Conservation (phyloP, 2,113 vertebrate species). For the Anser cygnoides region DNA sequence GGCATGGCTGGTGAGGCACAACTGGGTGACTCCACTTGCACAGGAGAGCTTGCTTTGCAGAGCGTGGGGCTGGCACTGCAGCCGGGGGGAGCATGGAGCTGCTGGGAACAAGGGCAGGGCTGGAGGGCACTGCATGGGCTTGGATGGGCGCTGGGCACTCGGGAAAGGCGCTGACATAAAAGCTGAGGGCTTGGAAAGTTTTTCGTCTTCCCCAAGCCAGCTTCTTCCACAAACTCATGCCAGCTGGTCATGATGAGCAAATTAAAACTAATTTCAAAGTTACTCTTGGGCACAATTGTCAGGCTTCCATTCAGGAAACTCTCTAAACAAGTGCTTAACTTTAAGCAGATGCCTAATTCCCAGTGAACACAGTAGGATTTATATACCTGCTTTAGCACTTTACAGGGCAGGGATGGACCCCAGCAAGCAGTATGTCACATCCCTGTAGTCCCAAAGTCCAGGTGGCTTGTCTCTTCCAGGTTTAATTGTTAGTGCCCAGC, state of each 20-base stretch:
- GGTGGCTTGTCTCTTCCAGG: neutral
- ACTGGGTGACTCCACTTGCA: neutral
- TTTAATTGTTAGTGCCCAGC: neutral
- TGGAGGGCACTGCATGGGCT: neutral
- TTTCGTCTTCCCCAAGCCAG: constrained; percentile 31
- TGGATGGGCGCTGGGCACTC: neutral
- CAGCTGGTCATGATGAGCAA: constrained; percentile 61
- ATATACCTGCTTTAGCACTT: constrained; percentile 37
- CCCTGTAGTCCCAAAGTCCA: neutral
- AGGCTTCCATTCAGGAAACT: constrained; percentile 42
- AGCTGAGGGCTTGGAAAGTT: neutral
- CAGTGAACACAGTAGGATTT: constrained; percentile 13
- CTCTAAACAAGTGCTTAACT: constrained; percentile 47
- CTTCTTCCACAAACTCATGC: constrained; percentile 11
- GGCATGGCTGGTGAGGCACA: neutral
- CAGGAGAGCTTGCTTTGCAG: neutral
- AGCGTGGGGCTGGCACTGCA: neutral
- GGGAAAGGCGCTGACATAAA: neutral
- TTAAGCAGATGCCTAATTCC: constrained; percentile 63
- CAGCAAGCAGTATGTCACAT: neutral
- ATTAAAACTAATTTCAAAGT: constrained; percentile 51
- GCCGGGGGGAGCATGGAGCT: neutral
- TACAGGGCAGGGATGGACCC: neutral
- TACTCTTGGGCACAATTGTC: constrained; percentile 52
- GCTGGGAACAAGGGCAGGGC: neutral